Evolutionary conservation across 2,888 invertebrate genomes (phyloP).

Genomic region (Noctua janthe): DNA sequence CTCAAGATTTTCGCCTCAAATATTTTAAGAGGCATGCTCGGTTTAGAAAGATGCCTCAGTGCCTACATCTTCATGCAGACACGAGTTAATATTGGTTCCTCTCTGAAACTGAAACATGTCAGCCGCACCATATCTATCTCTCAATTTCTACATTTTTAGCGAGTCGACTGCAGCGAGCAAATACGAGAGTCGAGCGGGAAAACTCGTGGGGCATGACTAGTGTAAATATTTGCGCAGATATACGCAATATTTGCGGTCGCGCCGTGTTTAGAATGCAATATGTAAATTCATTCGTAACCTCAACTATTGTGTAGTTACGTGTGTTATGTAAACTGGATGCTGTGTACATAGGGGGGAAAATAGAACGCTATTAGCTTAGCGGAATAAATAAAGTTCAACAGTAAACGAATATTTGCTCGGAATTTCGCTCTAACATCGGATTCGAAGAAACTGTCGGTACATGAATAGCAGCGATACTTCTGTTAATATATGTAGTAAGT

Average conservation of each 20-base stretch:
- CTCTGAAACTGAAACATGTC: slow-evolving; percentile 40
- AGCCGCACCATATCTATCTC: slow-evolving; percentile 8
- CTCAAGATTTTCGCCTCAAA: slow-evolving; percentile 20
- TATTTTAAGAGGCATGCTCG: slow-evolving; percentile 23
- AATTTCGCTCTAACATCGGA: not conserved
- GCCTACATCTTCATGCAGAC: slow-evolving; percentile 3
- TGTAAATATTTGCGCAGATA: slow-evolving; percentile 58
- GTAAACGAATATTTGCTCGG: not conserved
- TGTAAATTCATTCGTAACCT: slow-evolving; percentile 80
- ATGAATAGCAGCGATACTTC: not conserved
- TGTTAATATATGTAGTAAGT: not conserved
- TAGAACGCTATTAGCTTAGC: slow-evolving; percentile 1
- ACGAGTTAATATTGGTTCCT: slow-evolving; percentile 46
- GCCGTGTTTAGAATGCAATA: slow-evolving; percentile 81
- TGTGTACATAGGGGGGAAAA: slow-evolving; percentile 15
- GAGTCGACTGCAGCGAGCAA: slow-evolving; percentile 35
- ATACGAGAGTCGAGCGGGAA: slow-evolving; percentile 33
- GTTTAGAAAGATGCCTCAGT: slow-evolving; percentile 25
- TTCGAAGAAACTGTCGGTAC: not conserved
- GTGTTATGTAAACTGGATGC: slow-evolving; percentile 74
- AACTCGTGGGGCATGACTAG: slow-evolving; percentile 44
- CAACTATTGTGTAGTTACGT: slow-evolving; percentile 70
- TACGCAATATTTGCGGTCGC: slow-evolving; percentile 61
- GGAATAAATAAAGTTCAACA: not conserved
- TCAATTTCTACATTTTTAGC: slow-evolving; percentile 55